Percentiles rank a stretch among this genome's conserved stretches.
phyloP scores from a whole-genome alignment of 2,113 vertebrate species.

The Micronisus gabar region DNA sequence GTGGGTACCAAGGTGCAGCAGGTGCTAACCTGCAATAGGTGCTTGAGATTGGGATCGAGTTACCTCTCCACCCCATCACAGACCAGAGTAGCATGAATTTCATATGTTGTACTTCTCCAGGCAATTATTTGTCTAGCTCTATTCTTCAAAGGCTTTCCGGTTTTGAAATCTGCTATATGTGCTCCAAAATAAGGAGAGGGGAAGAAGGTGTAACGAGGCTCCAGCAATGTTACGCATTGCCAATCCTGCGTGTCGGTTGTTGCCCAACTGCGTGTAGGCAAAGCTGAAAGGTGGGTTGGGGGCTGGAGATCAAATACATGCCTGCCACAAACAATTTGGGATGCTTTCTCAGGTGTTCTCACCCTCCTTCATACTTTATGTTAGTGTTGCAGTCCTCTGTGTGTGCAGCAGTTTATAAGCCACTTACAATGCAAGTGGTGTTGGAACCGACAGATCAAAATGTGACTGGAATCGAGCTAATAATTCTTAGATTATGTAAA shows the following conservation, averaged over 20 bases:
- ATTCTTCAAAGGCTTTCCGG: not conserved
- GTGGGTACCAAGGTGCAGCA: not conserved
- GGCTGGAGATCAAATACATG: not conserved
- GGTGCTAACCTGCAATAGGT: not conserved
- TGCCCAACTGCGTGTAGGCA: not conserved
- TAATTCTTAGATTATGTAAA: not conserved
- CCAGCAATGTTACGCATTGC: too few species aligned
- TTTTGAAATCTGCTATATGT: not conserved
- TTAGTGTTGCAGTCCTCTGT: not conserved
- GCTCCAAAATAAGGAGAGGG: not conserved
- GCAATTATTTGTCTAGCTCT: not conserved
- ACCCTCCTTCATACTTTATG: not conserved
- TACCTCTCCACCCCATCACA: not conserved
- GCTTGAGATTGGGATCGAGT: fast-evolving
- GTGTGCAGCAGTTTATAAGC: not conserved
- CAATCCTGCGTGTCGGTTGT: fast-evolving
- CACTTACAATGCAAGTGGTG: not conserved
- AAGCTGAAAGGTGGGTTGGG: not conserved
- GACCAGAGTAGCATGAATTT: not conserved
- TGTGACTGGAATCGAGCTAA: fast-evolving
- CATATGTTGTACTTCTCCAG: not conserved
- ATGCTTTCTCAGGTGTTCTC: not conserved
- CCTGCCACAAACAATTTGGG: not conserved
- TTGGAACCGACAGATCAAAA: not conserved
- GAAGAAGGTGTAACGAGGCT: not conserved